phyloP scores from a whole-genome alignment of 2,113 vertebrate species.

The Tor tambroides region DNA sequence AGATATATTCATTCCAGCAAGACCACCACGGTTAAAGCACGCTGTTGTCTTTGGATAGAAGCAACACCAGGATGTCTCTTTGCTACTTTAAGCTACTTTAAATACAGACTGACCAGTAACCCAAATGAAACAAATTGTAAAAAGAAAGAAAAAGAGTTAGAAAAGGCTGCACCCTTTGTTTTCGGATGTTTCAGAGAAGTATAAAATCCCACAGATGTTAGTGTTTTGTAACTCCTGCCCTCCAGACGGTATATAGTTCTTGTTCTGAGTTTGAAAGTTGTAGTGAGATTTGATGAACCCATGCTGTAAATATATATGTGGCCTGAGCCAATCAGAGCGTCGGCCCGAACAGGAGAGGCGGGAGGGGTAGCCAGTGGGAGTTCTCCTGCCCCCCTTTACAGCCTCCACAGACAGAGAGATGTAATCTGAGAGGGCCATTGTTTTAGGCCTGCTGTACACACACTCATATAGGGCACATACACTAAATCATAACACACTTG shows the following conservation, averaged over 20 bases:
- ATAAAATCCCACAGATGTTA: slow-evolving; percentile 56
- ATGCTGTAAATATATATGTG: slow-evolving; percentile 75
- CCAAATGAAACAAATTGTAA: slow-evolving; percentile 25
- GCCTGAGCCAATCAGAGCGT: slow-evolving; percentile 72
- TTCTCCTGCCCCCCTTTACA: slow-evolving; percentile 63
- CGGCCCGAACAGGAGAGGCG: slow-evolving; percentile 45
- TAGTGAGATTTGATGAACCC: slow-evolving; percentile 76
- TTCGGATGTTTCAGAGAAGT: slow-evolving; percentile 35
- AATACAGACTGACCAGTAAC: slow-evolving; percentile 29
- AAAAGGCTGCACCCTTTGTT: neutral
- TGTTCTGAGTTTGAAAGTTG: slow-evolving; percentile 76
- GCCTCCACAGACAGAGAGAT: slow-evolving; percentile 58
- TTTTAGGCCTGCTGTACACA: slow-evolving; percentile 59
- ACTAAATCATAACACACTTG: slow-evolving; percentile 58
- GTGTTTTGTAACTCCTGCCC: slow-evolving; percentile 54
- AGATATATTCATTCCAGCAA: slow-evolving; percentile 94
- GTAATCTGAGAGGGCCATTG: slow-evolving; percentile 67
- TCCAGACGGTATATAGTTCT: slow-evolving; percentile 60
- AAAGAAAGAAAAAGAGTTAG: neutral
- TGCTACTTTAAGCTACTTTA: slow-evolving; percentile 16
- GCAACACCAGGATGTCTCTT: neutral
- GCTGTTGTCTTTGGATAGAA: slow-evolving; percentile 57
- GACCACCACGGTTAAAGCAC: slow-evolving; percentile 68
- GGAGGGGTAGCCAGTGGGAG: slow-evolving; percentile 70
- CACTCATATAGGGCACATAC: slow-evolving; percentile 66